Evolutionary conservation across 2,113 vertebrate species (phyloP).

Genomic region (Alligator mississippiensis): DNA sequence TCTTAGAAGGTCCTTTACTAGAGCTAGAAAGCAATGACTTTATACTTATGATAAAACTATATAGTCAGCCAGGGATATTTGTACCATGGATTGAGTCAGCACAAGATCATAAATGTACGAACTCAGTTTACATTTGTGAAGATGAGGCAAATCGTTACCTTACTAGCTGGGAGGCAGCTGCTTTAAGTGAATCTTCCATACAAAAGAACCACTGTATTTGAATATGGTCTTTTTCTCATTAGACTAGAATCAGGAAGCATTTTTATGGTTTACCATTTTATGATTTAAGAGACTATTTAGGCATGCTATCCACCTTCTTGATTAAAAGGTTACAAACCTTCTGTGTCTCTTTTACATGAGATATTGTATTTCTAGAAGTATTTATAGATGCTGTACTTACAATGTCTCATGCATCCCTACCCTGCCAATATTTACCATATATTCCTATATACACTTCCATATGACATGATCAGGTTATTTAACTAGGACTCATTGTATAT

Average conservation of each 20-base stretch:
- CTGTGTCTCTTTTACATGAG: background rate
- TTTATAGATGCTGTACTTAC: background rate
- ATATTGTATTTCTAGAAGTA: background rate
- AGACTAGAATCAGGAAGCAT: background rate
- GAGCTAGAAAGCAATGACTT: slow-evolving; percentile 13
- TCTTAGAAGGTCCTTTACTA: background rate
- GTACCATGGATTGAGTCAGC: background rate
- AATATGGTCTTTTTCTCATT: background rate
- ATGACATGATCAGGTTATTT: slow-evolving; percentile 37
- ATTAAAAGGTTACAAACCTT: background rate
- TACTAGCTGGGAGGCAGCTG: background rate
- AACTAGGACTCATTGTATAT: slow-evolving; percentile 49
- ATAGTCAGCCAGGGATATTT: background rate
- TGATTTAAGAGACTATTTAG: background rate
- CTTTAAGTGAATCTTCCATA: background rate
- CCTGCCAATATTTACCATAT: slow-evolving; percentile 30
- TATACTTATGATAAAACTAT: slow-evolving; percentile 1
- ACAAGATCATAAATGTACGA: background rate
- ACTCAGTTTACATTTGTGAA: background rate
- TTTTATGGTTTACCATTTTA: background rate
- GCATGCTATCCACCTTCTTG: background rate
- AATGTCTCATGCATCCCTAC: background rate
- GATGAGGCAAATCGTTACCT: background rate
- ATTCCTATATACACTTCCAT: slow-evolving; percentile 18
- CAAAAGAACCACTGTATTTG: background rate